Evolutionary conservation across 2,888 invertebrate species (phyloP), one percentile per base, ranked within the genome.

Genomic region (Ischnus inquisitorius): DNA sequence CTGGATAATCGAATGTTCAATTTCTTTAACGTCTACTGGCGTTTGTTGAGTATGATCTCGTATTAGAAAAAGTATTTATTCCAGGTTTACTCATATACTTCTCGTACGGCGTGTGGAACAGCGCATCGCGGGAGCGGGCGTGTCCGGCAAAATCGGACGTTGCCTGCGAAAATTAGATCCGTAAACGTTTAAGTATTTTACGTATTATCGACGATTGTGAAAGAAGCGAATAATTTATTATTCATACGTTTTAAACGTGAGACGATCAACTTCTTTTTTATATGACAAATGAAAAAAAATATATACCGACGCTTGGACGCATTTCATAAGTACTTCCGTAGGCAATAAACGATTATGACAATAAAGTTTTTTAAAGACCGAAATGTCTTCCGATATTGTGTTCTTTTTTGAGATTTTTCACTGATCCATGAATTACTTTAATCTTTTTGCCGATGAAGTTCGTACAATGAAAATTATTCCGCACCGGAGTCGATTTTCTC

Each of bases 401-500:
- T 34, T 34, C 2, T n/a, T n/a, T n/a, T n/a, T n/a, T n/a, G n/a
- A 34, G 34, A 34, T 34, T 34, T 34, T 34, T 34, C 8, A 4
- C 34, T 34, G 8, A 34, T 34, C 34, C 8, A 6, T 34, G 8
- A 34, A 34, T 34, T 34, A 6, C 4, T 34, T 6, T 6, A 4
- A 34, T 4, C 8, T 34, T 34, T 34, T 34, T 34, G 34, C 34
- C 34, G 34, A 34, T 34, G n/a, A n/a, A n/a, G n/a, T n/a, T n/a
- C n/a, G n/a, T n/a, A n/a, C n/a, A n/a, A n/a, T n/a, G n/a, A n/a
- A n/a, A n/a, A n/a, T 34, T 34, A 34, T 1, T 34, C 34, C 8
- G 34, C 2, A 6, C 0, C 34, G 95, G 97, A 81, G 97, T 97
- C 91, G 98, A 98, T 91, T 98, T 97, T 92, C 97, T 97, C 90